Conservation (phyloP, 1,140 invertebrate species). For the Chrysopa pallens region DNA sequence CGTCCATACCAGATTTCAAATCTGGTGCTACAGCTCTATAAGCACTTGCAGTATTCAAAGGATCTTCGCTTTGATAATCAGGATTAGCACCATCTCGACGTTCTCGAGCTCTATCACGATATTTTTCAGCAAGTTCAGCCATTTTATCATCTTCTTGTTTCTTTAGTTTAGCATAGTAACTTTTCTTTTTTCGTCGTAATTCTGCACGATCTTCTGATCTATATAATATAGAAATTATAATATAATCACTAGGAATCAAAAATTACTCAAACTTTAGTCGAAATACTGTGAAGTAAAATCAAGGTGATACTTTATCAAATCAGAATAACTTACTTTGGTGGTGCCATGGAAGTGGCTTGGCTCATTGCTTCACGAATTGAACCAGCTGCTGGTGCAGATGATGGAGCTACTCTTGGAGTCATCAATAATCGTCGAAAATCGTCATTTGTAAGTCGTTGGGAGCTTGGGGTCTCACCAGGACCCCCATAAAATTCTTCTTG, state of each 20-base stretch:
- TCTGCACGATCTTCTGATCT: constrained; percentile 41
- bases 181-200: constrained; percentile 63
- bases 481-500: constrained; percentile 12
- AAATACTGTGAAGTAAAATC: too few species aligned
- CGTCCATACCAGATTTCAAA: constrained; percentile 81
- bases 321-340: constrained; percentile 11
- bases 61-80: constrained; percentile 67
- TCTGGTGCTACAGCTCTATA: constrained; percentile 93
- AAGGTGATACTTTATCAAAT: too few species aligned
- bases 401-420: constrained; percentile 66
- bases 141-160: constrained; percentile 93
- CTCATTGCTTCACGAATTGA: constrained; percentile 39
- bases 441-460: constrained; percentile 77
- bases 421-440: constrained; percentile 91
- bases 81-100: constrained; percentile 72
- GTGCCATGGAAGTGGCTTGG: constrained; percentile 22
- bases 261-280: too few species aligned
- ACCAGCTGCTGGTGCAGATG: constrained; percentile 27
- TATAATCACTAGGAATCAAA: too few species aligned
- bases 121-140: constrained; percentile 88
- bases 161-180: constrained; percentile 86
- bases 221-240: constrained; percentile 11
- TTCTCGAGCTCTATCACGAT: constrained; percentile 85
- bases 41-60: constrained; percentile 72
- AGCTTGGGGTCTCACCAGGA: constrained; percentile 26